Evolutionary conservation across 2,888 invertebrate genomes (phyloP), one percentile per base, ranked within the genome.

Genomic region (Rhopalosiphum nymphaeae): DNA sequence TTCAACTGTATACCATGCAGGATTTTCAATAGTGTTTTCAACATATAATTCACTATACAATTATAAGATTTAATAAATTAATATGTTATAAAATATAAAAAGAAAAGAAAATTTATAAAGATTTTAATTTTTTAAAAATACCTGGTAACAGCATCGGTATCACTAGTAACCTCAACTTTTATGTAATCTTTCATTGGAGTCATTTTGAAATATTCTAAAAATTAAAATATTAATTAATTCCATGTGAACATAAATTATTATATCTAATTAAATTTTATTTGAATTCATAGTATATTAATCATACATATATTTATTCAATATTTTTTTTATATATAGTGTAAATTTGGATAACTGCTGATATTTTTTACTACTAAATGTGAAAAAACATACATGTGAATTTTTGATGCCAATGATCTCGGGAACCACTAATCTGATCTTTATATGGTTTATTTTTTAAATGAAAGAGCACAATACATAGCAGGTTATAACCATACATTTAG

Each of bases 191-290:
- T 42, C 46, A 61, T 92, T n/a, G 46, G 10, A 87, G 49, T 87
- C 61, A 87, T 92, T 92, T 78, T 85, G 36, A 9, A 91, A 92
- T 36, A 87, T 67, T n/a, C 87, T 92, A 67, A 49, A 92, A 49
- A 85, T 42, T 21, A 78, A 78, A 78, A 78, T 78, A 78, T 78
- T 78, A 36, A 36, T 78, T 78, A 78, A 78, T 78, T 78, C 7
- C 21, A 9, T 36, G 78, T 36, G 10, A 16, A 78, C 16, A 53
- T 53, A 53, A 53, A 21, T 21, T 53, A 53, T 21, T 53, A 53
- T 21, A 78, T 36, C 7, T 36, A 36, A 67, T 67, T 21, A 4
- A 13, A n/a, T 78, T 21, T 78, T 78, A 78, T 36, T 78, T 78
- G 21, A 78, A 78, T 21, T 36, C 21, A 78, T 78, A 36, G n/a